Conservation (phyloP, 2,888 invertebrate species). For the Scaptomyza caliginosa region DNA sequence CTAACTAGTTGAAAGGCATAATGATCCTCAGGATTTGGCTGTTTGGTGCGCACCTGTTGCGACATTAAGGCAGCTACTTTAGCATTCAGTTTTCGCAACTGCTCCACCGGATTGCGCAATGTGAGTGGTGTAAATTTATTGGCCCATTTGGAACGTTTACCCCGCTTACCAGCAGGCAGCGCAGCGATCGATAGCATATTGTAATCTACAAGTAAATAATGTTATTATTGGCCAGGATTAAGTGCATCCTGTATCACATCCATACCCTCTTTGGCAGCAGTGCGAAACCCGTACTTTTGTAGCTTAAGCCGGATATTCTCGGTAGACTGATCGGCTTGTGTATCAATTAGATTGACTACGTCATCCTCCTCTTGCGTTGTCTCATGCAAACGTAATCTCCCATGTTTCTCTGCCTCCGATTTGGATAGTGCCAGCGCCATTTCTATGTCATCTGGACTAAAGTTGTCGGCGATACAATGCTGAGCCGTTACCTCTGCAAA, state of each 20-base stretch:
- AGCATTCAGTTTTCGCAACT: constrained; percentile 66
- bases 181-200: constrained; percentile 59
- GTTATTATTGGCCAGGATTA: neutral
- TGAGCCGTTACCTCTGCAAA: constrained; percentile 81
- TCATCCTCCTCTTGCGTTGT: constrained; percentile 51
- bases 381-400: constrained; percentile 28
- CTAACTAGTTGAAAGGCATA: constrained; percentile 53
- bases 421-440: constrained; percentile 88
- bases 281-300: constrained; percentile 87
- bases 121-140: constrained; percentile 83
- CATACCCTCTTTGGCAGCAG: constrained; percentile 76
- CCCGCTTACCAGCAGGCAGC: constrained; percentile 53
- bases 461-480: constrained; percentile 84
- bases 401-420: constrained; percentile 83
- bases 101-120: constrained; percentile 71
- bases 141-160: constrained; percentile 80
- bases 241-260: neutral
- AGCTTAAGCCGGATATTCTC: constrained; percentile 85
- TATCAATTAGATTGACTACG: constrained; percentile 34
- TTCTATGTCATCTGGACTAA: constrained; percentile 88
- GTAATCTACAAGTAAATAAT: constrained; percentile 68
- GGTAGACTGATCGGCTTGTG: constrained; percentile 46
- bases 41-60: constrained; percentile 50
- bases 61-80: constrained; percentile 71
- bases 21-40: constrained; percentile 19